Evolutionary conservation across 2,113 vertebrate genomes (phyloP).

Genomic region (Alouatta palliata): DNA sequence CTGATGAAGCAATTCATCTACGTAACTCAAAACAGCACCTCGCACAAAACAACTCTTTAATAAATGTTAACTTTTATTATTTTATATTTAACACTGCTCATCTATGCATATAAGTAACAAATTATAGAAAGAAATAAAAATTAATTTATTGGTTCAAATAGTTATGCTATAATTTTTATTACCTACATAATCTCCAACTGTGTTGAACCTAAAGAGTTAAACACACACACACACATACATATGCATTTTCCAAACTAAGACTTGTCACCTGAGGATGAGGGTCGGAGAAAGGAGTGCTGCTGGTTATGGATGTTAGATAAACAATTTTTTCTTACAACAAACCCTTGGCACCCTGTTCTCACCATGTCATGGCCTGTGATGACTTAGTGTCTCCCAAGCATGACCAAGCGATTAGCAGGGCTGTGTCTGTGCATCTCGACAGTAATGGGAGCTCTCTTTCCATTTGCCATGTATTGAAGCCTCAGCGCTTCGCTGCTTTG

Average conservation of each 20-base stretch:
- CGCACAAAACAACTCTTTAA: background rate
- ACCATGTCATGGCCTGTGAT: slow-evolving; percentile 85
- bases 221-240: background rate
- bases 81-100: background rate
- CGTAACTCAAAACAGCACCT: background rate
- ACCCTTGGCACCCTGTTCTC: slow-evolving; percentile 82
- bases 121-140: background rate
- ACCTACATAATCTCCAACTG: background rate
- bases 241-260: background rate
- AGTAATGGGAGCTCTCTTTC: slow-evolving; percentile 87
- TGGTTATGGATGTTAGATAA: slow-evolving; percentile 84
- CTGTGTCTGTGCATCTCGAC: slow-evolving; percentile 81
- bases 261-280: slow-evolving; percentile 43
- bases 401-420: slow-evolving; percentile 88
- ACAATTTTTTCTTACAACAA: slow-evolving; percentile 87
- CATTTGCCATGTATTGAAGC: slow-evolving; percentile 86
- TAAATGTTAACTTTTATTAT: background rate
- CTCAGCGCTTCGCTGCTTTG: slow-evolving; percentile 86
- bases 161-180: background rate
- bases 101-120: background rate
- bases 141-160: background rate
- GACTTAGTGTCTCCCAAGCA: slow-evolving; percentile 87
- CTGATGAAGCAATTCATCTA: background rate
- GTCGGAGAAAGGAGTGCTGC: slow-evolving; percentile 49
- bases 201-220: background rate